A percentile compares a stretch with the other conserved stretches of the same genome.
phyloP scores from a whole-genome alignment of 53 echinoderm and acorn worm genomes.

The Apostichopus leukothele region DNA sequence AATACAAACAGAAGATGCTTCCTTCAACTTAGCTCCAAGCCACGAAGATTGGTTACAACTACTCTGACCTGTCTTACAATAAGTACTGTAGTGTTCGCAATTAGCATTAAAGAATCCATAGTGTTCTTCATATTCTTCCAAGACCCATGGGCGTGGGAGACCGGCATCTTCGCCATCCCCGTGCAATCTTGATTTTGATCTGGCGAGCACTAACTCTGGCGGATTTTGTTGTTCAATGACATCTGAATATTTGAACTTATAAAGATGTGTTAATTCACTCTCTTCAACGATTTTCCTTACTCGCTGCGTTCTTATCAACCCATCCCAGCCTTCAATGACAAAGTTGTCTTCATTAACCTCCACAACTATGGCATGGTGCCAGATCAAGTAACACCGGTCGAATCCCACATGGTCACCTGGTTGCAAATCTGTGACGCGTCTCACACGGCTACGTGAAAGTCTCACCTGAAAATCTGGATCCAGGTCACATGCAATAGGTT shows the following conservation, averaged over 20 bases:
- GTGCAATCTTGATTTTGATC: not conserved
- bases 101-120: constrained; percentile 26
- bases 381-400: not conserved
- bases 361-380: constrained; percentile 36
- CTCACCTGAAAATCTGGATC: constrained; percentile 22
- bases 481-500: not conserved
- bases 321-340: constrained; percentile 27
- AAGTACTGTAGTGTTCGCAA: constrained; percentile 11
- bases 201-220: not conserved
- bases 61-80: not conserved
- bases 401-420: constrained; percentile 25
- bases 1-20: not conserved
- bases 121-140: not conserved
- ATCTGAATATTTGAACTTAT: constrained; percentile 4
- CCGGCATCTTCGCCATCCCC: constrained; percentile 2
- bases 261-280: not conserved
- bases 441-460: not conserved
- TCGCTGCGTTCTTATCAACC: not conserved
- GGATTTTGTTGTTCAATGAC: not conserved
- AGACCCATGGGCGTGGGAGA: not conserved
- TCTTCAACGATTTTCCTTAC: not conserved
- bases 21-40: not conserved
- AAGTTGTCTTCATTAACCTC: not conserved
- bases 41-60: constrained; percentile 2
- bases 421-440: not conserved